Evolutionary conservation across 2,797 vertebrate species (phyloP).

Genomic region (Columba guinea): DNA sequence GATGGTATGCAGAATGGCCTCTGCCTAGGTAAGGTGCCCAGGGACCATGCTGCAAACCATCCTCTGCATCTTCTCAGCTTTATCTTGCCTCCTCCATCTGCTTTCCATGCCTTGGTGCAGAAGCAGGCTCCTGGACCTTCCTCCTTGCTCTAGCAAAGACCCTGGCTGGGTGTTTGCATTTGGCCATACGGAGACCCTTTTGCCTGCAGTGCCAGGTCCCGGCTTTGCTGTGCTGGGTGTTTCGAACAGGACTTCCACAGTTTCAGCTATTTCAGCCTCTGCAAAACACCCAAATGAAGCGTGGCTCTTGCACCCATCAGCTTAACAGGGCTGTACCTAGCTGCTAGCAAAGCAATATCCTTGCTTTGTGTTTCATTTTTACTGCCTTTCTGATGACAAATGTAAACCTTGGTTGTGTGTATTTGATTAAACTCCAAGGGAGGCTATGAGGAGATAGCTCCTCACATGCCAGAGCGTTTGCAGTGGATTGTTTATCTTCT

Average conservation of each 20-base stretch:
- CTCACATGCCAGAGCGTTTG: background rate
- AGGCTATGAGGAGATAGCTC: background rate
- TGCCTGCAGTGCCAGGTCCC: accelerated
- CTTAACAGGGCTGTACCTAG: background rate
- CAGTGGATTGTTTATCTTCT: background rate
- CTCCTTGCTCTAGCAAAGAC: background rate
- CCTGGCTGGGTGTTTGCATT: background rate
- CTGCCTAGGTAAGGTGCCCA: background rate
- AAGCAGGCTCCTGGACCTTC: background rate
- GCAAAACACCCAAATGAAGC: background rate
- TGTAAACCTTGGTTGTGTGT: background rate
- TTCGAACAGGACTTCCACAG: background rate
- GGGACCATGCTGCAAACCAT: background rate
- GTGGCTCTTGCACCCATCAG: background rate
- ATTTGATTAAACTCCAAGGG: conserved; percentile 31
- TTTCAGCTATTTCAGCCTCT: background rate
- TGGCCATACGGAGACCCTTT: background rate
- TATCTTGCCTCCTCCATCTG: background rate
- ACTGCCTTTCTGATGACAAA: background rate
- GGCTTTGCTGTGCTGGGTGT: background rate
- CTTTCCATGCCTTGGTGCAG: background rate
- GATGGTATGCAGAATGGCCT: background rate
- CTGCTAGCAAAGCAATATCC: background rate
- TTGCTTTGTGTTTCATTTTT: background rate
- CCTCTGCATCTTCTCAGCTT: background rate